Evolutionary conservation across 2,888 invertebrate genomes (phyloP), one percentile per base, ranked within the genome.

Genomic region (Tupiocoris notatus): DNA sequence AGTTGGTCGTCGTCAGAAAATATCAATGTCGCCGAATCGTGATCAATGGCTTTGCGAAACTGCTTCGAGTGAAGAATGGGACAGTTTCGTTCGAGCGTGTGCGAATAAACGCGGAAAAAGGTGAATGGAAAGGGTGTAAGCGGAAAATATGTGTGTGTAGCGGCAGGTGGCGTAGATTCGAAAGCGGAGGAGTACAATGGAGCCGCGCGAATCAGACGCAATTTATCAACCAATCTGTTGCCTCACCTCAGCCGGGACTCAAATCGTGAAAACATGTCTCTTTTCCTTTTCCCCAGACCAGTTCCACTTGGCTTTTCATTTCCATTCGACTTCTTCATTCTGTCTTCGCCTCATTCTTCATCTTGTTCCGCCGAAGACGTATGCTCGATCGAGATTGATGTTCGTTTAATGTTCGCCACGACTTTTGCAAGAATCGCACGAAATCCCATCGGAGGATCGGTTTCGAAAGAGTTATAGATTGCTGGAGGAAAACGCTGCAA

Each of bases 161-260:
- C n/a, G 39, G 39, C 39, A 39, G 39, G 39, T 39, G 39, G 39
- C 39, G 39, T 39, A 39, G 39, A 39, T 39, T 39, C 39, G 39
- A 39, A 39, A 39, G 39, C 39, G 39, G n/a, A 39, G 39, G 39
- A 3, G 39, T 12, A 39, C 39, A 39, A 39, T 39, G 12, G 39
- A 7, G 12, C 39, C 6, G 12, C 57, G 67, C 20, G 67, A 67
- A 67, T 67, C 56, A 67, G 54, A 16, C 56, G 67, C 67, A 67
- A 54, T 67, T 67, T 67, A 67, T 67, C 67, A 67, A 67, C 67
- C 67, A 67, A 67, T 67, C 67, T 67, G 67, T 67, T 67, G 22
- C 67, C 67, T 20, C 67, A 67, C 67, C 67, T 57, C 57, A n/a
- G 67, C 56, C 67, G 23, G 39, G 56, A 57, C 56, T 67, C 67